Conservation (phyloP, 2,113 vertebrate species). For the Saguinus imperator region DNA sequence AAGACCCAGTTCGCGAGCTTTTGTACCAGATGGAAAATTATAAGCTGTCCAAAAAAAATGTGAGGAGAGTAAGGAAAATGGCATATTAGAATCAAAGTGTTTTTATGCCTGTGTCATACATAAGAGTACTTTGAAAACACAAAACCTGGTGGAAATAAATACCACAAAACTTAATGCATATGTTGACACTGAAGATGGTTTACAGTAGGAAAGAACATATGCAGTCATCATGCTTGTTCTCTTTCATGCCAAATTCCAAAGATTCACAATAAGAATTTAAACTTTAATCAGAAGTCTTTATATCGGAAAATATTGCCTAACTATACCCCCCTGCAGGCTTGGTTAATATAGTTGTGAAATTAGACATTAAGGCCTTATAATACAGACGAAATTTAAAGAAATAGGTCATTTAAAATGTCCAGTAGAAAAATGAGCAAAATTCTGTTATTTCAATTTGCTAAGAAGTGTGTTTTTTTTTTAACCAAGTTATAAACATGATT, state of each 20-base stretch:
- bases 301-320: neutral
- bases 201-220: neutral
- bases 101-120: neutral
- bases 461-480: neutral
- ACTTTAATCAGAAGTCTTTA: neutral
- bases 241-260: neutral
- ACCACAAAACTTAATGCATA: neutral
- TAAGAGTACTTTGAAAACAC: neutral
- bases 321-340: neutral
- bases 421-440: neutral
- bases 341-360: neutral
- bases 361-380: neutral
- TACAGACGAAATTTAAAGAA: neutral
- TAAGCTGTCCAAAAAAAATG: neutral
- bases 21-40: neutral
- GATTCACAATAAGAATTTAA: neutral
- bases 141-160: neutral
- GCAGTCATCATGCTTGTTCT: neutral
- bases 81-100: neutral
- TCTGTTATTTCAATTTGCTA: neutral
- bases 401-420: neutral
- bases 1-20: neutral
- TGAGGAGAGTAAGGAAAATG: neutral
- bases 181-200: neutral
- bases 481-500: neutral